These are phyloP conservation scores for Betta splendens DNA, from an alignment of 2,797 vertebrate species.

Conservation along the genomic window DNA sequence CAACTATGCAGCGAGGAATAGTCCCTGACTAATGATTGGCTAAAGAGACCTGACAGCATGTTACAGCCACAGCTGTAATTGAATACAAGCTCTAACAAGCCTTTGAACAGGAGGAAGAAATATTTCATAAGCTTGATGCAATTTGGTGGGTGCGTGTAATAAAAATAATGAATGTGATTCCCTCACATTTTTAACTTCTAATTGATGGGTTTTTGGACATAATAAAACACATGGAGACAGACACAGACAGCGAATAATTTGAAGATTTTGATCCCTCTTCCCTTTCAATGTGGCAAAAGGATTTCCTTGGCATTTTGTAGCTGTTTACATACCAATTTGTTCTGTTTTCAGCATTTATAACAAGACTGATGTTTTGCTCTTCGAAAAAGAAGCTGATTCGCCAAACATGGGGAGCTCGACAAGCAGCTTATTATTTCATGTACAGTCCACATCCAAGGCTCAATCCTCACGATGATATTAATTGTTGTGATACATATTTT, in stretches of 20 bases:
- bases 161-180: slow-evolving; percentile 81
- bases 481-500: slow-evolving; percentile 29
- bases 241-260: slow-evolving; percentile 48
- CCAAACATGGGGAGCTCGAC: slow-evolving; percentile 47
- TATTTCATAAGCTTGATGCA: slow-evolving; percentile 89
- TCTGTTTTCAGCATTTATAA: slow-evolving; percentile 71
- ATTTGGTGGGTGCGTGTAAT: slow-evolving; percentile 81
- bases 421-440: slow-evolving; percentile 59
- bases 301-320: slow-evolving; percentile 60
- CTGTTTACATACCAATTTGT: slow-evolving; percentile 69
- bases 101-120: slow-evolving; percentile 88
- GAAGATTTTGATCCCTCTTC: slow-evolving; percentile 52
- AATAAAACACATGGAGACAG: slow-evolving; percentile 67
- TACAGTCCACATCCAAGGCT: slow-evolving; percentile 30
- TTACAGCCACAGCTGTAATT: slow-evolving; percentile 88
- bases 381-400: slow-evolving; percentile 46
- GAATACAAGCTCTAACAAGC: slow-evolving; percentile 89
- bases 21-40: slow-evolving; percentile 90
- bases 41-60: slow-evolving; percentile 89
- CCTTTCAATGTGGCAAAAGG: slow-evolving; percentile 42
- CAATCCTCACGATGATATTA: slow-evolving; percentile 15
- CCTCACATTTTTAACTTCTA: slow-evolving; percentile 68
- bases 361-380: slow-evolving; percentile 71
- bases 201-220: slow-evolving; percentile 58
- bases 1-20: slow-evolving; percentile 66